These are phyloP conservation scores for Vulpes vulpes DNA, from an alignment of 2,113 vertebrate genomes.

Conservation along the genomic window DNA sequence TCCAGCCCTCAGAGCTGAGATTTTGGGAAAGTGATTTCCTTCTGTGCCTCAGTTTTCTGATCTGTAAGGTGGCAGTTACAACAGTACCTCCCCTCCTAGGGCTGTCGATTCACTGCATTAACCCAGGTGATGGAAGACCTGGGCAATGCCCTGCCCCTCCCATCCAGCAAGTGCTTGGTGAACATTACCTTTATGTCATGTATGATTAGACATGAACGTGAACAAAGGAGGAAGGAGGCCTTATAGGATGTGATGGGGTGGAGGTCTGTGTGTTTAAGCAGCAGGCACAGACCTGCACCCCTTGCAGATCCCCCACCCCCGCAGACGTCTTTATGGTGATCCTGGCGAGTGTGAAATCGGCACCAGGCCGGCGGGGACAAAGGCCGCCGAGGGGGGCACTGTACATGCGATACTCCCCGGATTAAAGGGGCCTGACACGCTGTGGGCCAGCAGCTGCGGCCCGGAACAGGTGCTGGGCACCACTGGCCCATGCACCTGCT, in stretches of 20 bases:
- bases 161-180: not conserved
- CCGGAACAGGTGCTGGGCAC: constrained; percentile 88
- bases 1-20: not conserved
- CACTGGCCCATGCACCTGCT: constrained; percentile 85
- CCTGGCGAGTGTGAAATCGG: constrained; percentile 90
- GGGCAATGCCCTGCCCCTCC: not conserved
- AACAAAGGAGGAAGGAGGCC: not conserved
- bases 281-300: not conserved
- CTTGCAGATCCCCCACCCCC: constrained; percentile 63
- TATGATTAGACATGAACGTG: not conserved
- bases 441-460: constrained; percentile 76
- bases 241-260: not conserved
- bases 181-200: not conserved
- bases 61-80: not conserved
- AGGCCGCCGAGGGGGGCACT: constrained; percentile 85
- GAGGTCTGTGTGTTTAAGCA: not conserved
- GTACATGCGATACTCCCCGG: constrained; percentile 85
- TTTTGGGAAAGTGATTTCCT: not conserved
- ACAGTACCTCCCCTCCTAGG: not conserved
- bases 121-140: no score
- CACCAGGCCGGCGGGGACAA: constrained; percentile 88
- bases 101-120: not conserved
- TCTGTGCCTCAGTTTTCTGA: not conserved
- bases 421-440: constrained; percentile 76
- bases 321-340: constrained; percentile 81